These are phyloP conservation scores for Muscina levida DNA, from an alignment of 2,888 invertebrate species.

Conservation along the genomic window DNA sequence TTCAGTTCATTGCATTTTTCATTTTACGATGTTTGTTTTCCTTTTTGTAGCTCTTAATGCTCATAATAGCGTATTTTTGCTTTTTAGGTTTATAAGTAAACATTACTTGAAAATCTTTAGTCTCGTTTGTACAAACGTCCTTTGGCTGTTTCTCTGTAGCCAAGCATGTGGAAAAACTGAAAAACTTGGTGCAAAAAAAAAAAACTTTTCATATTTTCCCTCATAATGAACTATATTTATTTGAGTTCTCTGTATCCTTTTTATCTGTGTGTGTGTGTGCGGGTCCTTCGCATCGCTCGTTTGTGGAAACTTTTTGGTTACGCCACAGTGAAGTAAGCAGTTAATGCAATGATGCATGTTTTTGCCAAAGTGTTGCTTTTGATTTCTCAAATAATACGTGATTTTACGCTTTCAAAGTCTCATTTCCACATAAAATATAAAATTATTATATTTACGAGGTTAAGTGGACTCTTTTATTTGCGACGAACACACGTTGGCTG, in stretches of 20 bases:
- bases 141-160: conserved; percentile 2
- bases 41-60: neutral
- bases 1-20: conserved; percentile 33
- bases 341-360: conserved; percentile 28
- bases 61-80: neutral
- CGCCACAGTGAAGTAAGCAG: conserved; percentile 5
- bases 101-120: neutral
- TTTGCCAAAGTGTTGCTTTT: conserved; percentile 15
- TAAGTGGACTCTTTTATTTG: conserved; percentile 2
- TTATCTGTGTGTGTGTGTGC: neutral
- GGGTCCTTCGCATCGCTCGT: neutral
- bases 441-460: neutral
- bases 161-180: neutral
- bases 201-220: conserved; percentile 22
- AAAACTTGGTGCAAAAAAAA: neutral
- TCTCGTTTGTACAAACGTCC: neutral
- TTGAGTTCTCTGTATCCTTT: neutral
- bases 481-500: neutral
- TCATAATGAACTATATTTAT: conserved; percentile 2
- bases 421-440: neutral
- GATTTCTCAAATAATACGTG: conserved; percentile 22
- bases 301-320: too few relatives aligned
- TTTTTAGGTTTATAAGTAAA: conserved; percentile 32
- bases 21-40: conserved; percentile 15
- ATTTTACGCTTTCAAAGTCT: neutral